phyloP scores from a whole-genome alignment of 2,797 vertebrate genomes.

The Siniperca scherzeri region DNA sequence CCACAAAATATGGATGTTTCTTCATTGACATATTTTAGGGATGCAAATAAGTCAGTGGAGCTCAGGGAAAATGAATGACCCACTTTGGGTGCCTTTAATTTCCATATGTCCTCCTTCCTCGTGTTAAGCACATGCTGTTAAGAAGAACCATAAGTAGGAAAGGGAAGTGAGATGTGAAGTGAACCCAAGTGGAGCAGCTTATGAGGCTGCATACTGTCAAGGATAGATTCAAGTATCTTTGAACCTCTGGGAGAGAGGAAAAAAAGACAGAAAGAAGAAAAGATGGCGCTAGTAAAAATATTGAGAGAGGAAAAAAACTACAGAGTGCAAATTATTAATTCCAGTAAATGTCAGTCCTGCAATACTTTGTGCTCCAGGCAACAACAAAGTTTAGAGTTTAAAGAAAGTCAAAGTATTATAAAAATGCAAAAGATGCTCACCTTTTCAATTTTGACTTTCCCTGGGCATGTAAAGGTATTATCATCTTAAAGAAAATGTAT shows the following conservation, averaged over 20 bases:
- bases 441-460: conserved; percentile 34
- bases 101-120: conserved; percentile 67
- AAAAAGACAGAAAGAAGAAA: neutral
- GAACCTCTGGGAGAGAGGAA: conserved; percentile 12
- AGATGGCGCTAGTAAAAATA: neutral
- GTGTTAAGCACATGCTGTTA: conserved; percentile 47
- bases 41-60: conserved; percentile 69
- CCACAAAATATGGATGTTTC: conserved; percentile 56
- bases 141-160: conserved; percentile 31
- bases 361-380: conserved; percentile 12
- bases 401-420: conserved; percentile 32
- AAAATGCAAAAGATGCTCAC: conserved; percentile 44
- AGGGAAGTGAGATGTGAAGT: conserved; percentile 17
- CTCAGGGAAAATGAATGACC: conserved; percentile 64
- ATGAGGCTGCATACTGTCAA: conserved; percentile 29
- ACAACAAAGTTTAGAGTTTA: conserved; percentile 41
- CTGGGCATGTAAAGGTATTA: conserved; percentile 3
- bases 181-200: conserved; percentile 35
- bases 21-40: conserved; percentile 58
- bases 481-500: conserved; percentile 11
- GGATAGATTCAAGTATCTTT: conserved; percentile 38
- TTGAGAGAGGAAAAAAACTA: neutral
- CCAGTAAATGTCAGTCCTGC: conserved; percentile 17
- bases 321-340: conserved; percentile 29
- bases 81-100: conserved; percentile 69